Conservation (phyloP, 2,797 vertebrate genomes). For the Sciaenops ocellatus region DNA sequence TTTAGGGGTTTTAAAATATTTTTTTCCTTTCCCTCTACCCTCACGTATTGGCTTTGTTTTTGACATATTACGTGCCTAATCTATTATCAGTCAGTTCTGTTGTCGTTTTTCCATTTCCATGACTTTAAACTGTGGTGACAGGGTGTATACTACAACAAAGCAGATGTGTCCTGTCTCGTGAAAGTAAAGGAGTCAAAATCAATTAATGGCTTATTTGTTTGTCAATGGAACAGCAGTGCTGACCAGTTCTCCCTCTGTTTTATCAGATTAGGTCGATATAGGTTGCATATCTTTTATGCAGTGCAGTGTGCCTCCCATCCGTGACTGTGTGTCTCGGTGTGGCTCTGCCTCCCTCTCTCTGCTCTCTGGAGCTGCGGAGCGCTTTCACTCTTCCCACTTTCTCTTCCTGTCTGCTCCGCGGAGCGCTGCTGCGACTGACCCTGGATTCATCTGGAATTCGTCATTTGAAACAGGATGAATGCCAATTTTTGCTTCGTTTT, state of each 20-base stretch:
- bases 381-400: conserved; percentile 60
- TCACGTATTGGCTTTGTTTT: neutral
- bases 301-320: conserved; percentile 21
- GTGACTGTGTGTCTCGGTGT: conserved; percentile 25
- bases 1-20: neutral
- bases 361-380: conserved; percentile 36
- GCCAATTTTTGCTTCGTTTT: conserved; percentile 42
- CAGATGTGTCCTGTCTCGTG: neutral
- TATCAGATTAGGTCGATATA: neutral
- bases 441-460: conserved; percentile 43
- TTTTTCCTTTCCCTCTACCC: neutral
- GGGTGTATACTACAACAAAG: neutral
- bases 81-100: neutral
- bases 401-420: conserved; percentile 48
- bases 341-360: conserved; percentile 48
- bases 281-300: conserved; percentile 15
- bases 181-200: neutral
- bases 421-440: conserved; percentile 50
- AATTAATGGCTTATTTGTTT: neutral
- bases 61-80: neutral
- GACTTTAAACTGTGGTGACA: neutral
- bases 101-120: neutral
- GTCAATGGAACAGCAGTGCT: neutral
- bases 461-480: conserved; percentile 74
- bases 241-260: neutral